A percentile compares a stretch with the other conserved stretches of the same genome.
phyloP scores from a whole-genome alignment of 2,888 invertebrate species.

The Alviniconcha strummeri region DNA sequence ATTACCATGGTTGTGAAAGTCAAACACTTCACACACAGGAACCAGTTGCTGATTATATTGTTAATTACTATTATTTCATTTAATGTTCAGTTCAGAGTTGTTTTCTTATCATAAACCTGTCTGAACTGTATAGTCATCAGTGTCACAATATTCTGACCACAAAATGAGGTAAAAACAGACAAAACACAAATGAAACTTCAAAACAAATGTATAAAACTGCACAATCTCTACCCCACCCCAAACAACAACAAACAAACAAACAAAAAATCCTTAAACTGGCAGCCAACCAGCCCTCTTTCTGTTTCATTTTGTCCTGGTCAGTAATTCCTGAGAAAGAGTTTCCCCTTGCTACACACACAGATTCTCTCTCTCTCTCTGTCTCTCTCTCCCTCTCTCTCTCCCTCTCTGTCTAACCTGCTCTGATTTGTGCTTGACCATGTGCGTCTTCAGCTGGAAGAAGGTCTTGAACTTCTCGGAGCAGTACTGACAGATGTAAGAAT shows the following conservation, averaged over 20 bases:
- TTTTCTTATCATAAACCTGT: too few species aligned
- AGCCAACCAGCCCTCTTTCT: too few species aligned
- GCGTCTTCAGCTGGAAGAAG: constrained; percentile 75
- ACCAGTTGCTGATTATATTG: too few species aligned
- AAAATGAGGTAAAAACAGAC: background rate
- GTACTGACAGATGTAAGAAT: constrained; percentile 76
- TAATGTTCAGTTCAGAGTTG: too few species aligned
- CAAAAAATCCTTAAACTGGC: background rate
- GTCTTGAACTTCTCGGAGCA: constrained; percentile 74
- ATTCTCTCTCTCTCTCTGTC: background rate
- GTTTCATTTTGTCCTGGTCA: too few species aligned
- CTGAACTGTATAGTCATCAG: too few species aligned
- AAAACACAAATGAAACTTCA: background rate
- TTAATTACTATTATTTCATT: too few species aligned
- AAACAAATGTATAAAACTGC: background rate
- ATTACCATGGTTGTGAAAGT: too few species aligned
- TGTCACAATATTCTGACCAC: too few species aligned
- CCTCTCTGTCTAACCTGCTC: constrained; percentile 72
- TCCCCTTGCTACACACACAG: background rate
- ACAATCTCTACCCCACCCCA: background rate
- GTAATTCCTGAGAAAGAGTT: too few species aligned
- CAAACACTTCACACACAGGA: too few species aligned
- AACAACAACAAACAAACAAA: background rate
- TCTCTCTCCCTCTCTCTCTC: too few species aligned
- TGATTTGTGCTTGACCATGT: constrained; percentile 75